Evolutionary conservation across 2,888 invertebrate genomes (phyloP).

Genomic region (Perithous albicinctus): DNA sequence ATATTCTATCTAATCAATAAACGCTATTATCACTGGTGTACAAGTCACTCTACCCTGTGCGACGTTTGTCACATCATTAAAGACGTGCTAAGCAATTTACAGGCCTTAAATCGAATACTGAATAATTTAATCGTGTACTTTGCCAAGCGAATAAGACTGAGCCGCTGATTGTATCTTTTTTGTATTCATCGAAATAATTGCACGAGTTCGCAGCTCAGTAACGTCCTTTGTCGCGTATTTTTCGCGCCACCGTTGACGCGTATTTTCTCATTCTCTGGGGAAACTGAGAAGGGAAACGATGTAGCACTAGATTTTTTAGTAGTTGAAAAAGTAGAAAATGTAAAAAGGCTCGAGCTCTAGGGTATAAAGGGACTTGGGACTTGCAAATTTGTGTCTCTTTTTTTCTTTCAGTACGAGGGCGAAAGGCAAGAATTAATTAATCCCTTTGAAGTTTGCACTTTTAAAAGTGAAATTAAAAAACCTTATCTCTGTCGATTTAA

Average conservation of each 20-base stretch:
- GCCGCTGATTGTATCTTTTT: background rate
- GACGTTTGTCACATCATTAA: slow-evolving; percentile 19
- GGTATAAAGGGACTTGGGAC: slow-evolving; percentile 30
- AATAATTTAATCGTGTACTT: background rate
- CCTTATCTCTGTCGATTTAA: background rate
- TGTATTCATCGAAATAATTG: background rate
- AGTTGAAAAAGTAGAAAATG: slow-evolving; percentile 67
- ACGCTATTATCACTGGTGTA: slow-evolving; percentile 48
- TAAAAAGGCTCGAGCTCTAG: slow-evolving; percentile 48
- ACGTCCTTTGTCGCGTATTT: background rate
- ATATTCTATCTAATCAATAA: slow-evolving; percentile 24
- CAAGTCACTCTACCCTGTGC: slow-evolving; percentile 52
- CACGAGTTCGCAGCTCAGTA: slow-evolving; percentile 4
- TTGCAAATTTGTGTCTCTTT: no score
- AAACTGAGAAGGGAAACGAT: slow-evolving; percentile 7
- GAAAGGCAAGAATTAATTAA: background rate
- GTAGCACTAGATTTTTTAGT: slow-evolving; percentile 16
- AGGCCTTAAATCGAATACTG: slow-evolving; percentile 19
- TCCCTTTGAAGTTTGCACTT: background rate
- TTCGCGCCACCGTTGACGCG: background rate
- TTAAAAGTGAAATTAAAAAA: background rate
- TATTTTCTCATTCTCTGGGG: background rate
- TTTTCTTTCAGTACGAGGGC: no score
- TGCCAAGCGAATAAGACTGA: slow-evolving; percentile 6
- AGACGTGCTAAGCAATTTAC: slow-evolving; percentile 51